These are phyloP conservation scores for Lophotriccus pileatus DNA, from an alignment of 2,797 vertebrate species.

Conservation along the genomic window DNA sequence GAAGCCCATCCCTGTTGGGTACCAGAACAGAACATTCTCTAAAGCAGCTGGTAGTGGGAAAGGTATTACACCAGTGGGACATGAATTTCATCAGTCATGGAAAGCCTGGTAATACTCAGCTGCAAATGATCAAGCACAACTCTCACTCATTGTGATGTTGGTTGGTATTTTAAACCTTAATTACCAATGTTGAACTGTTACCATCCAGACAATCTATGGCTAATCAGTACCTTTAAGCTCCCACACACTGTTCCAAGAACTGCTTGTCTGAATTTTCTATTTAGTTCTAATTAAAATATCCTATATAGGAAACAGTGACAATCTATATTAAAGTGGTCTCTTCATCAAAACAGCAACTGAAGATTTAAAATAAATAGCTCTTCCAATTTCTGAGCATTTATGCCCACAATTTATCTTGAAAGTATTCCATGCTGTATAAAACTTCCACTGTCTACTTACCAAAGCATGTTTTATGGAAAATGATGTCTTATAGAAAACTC, in stretches of 20 bases:
- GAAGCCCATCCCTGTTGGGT: background rate
- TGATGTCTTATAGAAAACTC: background rate
- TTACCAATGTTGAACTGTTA: background rate
- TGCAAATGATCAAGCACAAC: background rate
- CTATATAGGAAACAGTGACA: background rate
- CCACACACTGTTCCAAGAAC: background rate
- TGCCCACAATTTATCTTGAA: background rate
- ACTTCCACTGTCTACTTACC: background rate
- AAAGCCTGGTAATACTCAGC: background rate
- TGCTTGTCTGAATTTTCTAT: background rate
- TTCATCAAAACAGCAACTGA: background rate
- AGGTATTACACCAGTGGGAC: background rate
- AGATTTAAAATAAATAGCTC: background rate
- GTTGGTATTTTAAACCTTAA: constrained; percentile 16
- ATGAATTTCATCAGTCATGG: background rate
- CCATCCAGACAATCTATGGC: background rate
- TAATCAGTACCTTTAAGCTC: constrained; percentile 8
- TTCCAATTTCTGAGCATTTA: background rate
- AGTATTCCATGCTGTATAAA: background rate
- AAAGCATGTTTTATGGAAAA: background rate
- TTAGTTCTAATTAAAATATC: background rate
- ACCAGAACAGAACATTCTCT: background rate
- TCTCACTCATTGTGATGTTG: background rate
- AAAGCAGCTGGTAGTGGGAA: background rate
- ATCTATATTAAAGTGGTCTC: background rate